Percentiles rank a stretch among this genome's conserved stretches.
Conservation (phyloP, 1,140 invertebrate species). For the Penaeus chinensis region DNA sequence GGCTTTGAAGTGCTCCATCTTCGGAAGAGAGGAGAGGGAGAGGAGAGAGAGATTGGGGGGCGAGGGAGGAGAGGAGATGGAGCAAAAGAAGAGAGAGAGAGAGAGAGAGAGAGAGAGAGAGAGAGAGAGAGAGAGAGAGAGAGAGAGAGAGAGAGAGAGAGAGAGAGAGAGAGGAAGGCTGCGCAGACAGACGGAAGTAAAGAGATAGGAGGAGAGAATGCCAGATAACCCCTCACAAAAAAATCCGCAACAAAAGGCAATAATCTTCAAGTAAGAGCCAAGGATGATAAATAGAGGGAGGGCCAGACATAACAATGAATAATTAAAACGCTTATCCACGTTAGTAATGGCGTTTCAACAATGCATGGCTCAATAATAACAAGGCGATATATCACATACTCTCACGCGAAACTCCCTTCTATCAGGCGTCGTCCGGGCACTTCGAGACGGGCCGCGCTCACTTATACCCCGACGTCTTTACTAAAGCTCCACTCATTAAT, state of each 20-base stretch:
- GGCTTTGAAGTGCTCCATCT: too few species aligned
- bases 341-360: slow-evolving; percentile 21
- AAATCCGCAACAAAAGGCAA: slow-evolving; percentile 1
- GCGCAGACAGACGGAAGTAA: neutral
- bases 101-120: slow-evolving; percentile 24
- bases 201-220: neutral
- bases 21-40: too few species aligned
- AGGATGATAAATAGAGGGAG: slow-evolving; percentile 20
- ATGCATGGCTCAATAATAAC: slow-evolving; percentile 21
- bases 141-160: slow-evolving; percentile 16
- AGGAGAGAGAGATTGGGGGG: too few species aligned
- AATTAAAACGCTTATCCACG: slow-evolving; percentile 19
- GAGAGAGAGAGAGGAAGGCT: slow-evolving; percentile 6
- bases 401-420: neutral
- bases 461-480: slow-evolving; percentile 10
- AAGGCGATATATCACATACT: neutral
- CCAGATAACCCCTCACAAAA: neutral
- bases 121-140: slow-evolving; percentile 24
- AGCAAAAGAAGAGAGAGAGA: neutral
- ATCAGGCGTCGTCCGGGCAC: neutral
- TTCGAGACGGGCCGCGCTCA: neutral
- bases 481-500: slow-evolving; percentile 17
- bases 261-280: slow-evolving; percentile 8
- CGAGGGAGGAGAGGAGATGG: too few species aligned
- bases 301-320: slow-evolving; percentile 13